Conservation (phyloP, 92 coral and sea anemone genomes). For the Zoanthus gigantus region DNA sequence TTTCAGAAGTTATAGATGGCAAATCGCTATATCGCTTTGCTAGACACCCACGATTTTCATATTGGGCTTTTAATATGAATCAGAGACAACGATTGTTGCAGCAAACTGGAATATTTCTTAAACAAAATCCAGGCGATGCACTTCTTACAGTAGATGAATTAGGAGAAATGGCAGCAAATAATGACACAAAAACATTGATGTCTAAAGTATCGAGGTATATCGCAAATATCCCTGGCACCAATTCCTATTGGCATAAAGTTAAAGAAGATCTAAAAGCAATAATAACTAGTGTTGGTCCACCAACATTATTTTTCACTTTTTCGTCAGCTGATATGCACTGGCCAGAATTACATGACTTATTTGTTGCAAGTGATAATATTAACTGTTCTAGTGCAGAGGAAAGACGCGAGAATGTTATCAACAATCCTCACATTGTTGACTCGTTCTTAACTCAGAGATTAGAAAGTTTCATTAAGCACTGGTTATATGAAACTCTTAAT, state of each 20-base stretch:
- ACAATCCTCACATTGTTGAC: slow-evolving; percentile 66
- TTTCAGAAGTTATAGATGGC: slow-evolving; percentile 52
- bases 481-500: slow-evolving; percentile 66
- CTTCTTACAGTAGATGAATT: slow-evolving; percentile 63
- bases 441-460: slow-evolving; percentile 59
- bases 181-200: slow-evolving; percentile 47
- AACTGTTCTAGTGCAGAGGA: slow-evolving; percentile 15
- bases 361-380: too few species aligned
- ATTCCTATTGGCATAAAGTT: slow-evolving; percentile 64
- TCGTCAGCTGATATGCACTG: slow-evolving; percentile 55
- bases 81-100: slow-evolving; percentile 52
- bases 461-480: slow-evolving; percentile 63
- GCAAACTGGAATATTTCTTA: slow-evolving; percentile 63
- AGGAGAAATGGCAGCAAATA: slow-evolving; percentile 59
- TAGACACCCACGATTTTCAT: slow-evolving; percentile 59
- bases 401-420: slow-evolving; percentile 60
- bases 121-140: slow-evolving; percentile 53
- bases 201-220: slow-evolving; percentile 60
- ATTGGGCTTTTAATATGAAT: slow-evolving; percentile 65
- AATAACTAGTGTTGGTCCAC: slow-evolving; percentile 48
- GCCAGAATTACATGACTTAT: slow-evolving; percentile 43
- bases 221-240: slow-evolving; percentile 64
- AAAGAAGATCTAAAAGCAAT: slow-evolving; percentile 58
- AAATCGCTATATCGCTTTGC: slow-evolving; percentile 72
- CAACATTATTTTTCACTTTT: slow-evolving; percentile 63